Conservation (phyloP, 2,888 invertebrate genomes). For the Polydrusus pterygomalis region DNA sequence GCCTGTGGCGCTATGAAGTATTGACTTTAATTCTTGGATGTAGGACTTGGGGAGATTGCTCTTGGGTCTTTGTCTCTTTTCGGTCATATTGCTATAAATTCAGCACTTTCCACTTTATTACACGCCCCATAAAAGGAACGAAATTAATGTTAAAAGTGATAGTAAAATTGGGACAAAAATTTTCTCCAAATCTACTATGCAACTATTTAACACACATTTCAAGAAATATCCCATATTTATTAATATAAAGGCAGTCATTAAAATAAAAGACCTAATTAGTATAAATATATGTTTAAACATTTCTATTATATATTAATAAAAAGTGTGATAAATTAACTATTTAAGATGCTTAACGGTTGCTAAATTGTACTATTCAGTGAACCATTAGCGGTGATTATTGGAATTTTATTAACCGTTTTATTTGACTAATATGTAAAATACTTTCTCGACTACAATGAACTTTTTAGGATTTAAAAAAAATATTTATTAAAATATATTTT, state of each 20-base stretch:
- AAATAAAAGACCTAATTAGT: constrained; percentile 4
- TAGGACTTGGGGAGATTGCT: no score
- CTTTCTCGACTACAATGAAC: background rate
- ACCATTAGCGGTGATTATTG: constrained; percentile 9
- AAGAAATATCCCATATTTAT: background rate
- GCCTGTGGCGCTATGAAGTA: no score
- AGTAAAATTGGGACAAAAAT: no score
- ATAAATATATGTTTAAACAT: background rate
- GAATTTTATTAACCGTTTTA: background rate
- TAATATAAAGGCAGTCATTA: constrained; percentile 7
- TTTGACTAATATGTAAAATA: constrained; percentile 2
- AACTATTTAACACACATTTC: no score
- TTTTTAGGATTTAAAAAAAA: background rate
- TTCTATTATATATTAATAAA: background rate
- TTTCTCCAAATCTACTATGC: no score
- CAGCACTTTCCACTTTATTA: no score
- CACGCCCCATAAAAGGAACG: no score
- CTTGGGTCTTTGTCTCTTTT: no score
- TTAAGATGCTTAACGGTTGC: constrained; percentile 15
- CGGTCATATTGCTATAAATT: no score
- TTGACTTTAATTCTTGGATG: no score
- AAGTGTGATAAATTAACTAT: constrained; percentile 4
- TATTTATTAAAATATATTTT: no score
- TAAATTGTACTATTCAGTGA: constrained; percentile 36
- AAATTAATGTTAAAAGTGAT: no score